Evolutionary conservation across 2,797 vertebrate species (phyloP).

Genomic region (Lithobates pipiens): DNA sequence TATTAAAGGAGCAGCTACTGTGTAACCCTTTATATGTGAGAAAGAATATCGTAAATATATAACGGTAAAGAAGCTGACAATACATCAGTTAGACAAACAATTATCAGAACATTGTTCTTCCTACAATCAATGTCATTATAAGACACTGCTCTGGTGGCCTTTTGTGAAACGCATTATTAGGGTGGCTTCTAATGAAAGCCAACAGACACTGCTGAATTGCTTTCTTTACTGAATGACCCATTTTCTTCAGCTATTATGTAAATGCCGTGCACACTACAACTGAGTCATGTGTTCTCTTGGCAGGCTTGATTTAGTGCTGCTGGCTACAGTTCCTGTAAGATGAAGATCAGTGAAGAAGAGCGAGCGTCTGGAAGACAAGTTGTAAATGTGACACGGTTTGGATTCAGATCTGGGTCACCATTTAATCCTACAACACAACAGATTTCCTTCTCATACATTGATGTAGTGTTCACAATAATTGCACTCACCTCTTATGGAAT

Average conservation of each 20-base stretch:
- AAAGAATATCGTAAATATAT: not conserved
- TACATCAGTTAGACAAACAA: not conserved
- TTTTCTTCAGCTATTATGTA: conserved; percentile 48
- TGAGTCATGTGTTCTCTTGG: conserved; percentile 27
- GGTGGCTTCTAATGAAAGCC: not conserved
- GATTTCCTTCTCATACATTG: not conserved
- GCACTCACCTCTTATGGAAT: not conserved
- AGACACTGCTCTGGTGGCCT: not conserved
- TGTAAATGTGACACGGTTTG: not conserved
- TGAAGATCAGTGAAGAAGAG: conserved; percentile 27
- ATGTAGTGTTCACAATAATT: not conserved
- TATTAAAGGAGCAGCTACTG: not conserved
- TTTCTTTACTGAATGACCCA: conserved; percentile 43
- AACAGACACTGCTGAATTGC: conserved; percentile 15
- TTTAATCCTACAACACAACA: not conserved
- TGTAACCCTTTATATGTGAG: not conserved
- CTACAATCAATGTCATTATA: not conserved
- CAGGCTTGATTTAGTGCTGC: conserved; percentile 37
- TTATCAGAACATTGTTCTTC: not conserved
- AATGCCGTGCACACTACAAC: conserved; percentile 31
- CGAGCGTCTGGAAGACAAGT: conserved; percentile 10
- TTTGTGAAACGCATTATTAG: not conserved
- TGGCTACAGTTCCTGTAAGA: conserved; percentile 28
- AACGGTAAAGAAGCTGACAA: not conserved
- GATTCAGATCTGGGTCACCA: not conserved